Percentiles rank a stretch among this genome's conserved stretches.
Conservation (phyloP, 2,797 vertebrate species). For the Rallus crepitans region DNA sequence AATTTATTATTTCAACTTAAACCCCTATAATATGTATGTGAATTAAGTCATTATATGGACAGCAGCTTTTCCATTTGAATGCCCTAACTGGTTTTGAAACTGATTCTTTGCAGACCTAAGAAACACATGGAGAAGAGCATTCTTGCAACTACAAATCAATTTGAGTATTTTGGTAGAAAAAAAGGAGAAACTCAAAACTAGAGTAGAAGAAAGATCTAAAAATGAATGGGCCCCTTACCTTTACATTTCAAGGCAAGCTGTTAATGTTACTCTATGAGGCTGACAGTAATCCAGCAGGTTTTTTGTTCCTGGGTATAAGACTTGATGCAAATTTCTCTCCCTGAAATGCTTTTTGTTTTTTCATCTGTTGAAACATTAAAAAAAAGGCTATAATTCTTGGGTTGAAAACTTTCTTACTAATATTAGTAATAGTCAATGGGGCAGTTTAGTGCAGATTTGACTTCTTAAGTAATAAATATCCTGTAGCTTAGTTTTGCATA, state of each 20-base stretch:
- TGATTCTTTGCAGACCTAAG: not conserved
- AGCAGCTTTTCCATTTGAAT: not conserved
- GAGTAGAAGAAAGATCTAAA: not conserved
- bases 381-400: not conserved
- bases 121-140: not conserved
- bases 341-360: not conserved
- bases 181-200: constrained; percentile 7
- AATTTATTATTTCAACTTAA: not conserved
- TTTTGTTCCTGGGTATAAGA: not conserved
- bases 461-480: not conserved
- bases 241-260: not conserved
- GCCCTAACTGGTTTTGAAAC: not conserved
- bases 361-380: not conserved
- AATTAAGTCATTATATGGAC: not conserved
- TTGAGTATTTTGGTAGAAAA: not conserved
- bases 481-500: not conserved
- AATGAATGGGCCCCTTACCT: not conserved
- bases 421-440: not conserved
- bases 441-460: not conserved
- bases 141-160: not conserved
- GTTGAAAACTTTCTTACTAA: not conserved
- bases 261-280: not conserved
- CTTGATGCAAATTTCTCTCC: not conserved
- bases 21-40: not conserved
- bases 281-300: not conserved